These are phyloP conservation scores for Zoroaster sp. DNA, from an alignment of 53 echinoderm and acorn worm species.

Conservation along the genomic window DNA sequence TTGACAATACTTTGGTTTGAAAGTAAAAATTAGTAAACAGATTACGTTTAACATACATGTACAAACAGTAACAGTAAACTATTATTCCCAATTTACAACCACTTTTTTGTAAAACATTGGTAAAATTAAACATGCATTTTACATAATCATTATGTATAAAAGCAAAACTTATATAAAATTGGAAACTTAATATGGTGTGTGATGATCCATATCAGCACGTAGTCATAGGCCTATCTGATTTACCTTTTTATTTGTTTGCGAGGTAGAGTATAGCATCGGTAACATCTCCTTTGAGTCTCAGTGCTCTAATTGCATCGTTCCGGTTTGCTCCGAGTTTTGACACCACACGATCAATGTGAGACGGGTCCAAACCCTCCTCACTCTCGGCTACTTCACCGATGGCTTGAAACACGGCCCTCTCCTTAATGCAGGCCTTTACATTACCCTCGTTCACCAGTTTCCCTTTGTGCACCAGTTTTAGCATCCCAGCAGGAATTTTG, in stretches of 20 bases:
- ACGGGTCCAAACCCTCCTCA: conserved; percentile 68
- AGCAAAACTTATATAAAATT: no score
- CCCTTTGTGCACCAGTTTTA: conserved; percentile 90
- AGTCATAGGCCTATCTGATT: background rate
- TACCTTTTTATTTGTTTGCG: conserved; percentile 57
- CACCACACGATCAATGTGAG: conserved; percentile 61
- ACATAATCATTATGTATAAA: no score
- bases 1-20: no score
- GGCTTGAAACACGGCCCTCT: conserved; percentile 88
- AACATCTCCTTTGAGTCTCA: conserved; percentile 68
- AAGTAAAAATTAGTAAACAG: no score
- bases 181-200: no score
- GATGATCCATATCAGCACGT: no score
- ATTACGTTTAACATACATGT: no score
- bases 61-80: no score
- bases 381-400: conserved; percentile 80
- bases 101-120: no score
- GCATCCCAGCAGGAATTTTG: conserved; percentile 46
- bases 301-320: conserved; percentile 78
- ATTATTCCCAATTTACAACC: no score
- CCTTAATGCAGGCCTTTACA: conserved; percentile 21
- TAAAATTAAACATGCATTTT: no score
- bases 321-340: conserved; percentile 66
- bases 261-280: conserved; percentile 88
- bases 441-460: conserved; percentile 57